Evolutionary conservation across 2,888 invertebrate species (phyloP).

Genomic region (Sinopyrophorus schimmeli): DNA sequence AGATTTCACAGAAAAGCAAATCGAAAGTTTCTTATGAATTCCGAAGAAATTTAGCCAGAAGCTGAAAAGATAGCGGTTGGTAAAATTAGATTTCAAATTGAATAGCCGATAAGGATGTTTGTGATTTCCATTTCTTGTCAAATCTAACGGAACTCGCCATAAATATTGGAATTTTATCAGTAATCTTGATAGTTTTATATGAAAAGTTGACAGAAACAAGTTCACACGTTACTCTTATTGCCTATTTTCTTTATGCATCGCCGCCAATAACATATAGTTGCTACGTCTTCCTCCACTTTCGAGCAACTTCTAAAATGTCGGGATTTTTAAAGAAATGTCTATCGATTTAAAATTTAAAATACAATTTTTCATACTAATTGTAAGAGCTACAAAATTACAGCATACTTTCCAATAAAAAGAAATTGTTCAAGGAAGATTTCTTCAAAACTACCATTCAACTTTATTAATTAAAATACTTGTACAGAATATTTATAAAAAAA

Average conservation of each 20-base stretch:
- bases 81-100: slow-evolving; percentile 33
- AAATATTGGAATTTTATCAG: slow-evolving; percentile 32
- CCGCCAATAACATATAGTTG: no score
- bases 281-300: slow-evolving; percentile 1
- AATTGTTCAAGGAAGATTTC: no score
- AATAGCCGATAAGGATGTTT: slow-evolving; percentile 35
- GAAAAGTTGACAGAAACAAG: slow-evolving; percentile 24
- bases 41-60: slow-evolving; percentile 25
- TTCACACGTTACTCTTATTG: slow-evolving; percentile 1
- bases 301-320: no score
- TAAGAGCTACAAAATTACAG: no score
- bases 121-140: slow-evolving; percentile 34
- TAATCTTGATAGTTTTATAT: slow-evolving; percentile 28
- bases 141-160: slow-evolving; percentile 31
- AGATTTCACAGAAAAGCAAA: slow-evolving; percentile 20
- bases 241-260: no score
- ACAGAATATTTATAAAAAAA: no score
- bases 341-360: no score
- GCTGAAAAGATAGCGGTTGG: slow-evolving; percentile 32
- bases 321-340: no score
- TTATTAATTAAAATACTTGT: no score
- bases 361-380: no score
- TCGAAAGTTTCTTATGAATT: slow-evolving; percentile 27
- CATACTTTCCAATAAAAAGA: no score
- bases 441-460: no score